Evolutionary conservation across 2,113 vertebrate species (phyloP).

Genomic region (Taurulus bubalis): DNA sequence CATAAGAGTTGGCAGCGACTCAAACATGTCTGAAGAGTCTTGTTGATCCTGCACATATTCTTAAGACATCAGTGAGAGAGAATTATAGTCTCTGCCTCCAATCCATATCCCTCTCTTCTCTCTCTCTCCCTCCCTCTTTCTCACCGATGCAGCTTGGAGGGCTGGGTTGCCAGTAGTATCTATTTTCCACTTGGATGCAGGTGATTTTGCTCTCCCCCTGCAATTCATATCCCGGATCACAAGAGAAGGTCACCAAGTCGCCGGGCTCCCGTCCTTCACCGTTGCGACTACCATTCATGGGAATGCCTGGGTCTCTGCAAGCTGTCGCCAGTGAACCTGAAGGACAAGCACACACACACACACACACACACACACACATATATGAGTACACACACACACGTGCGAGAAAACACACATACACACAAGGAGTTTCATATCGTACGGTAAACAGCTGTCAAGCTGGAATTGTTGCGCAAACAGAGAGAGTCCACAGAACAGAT

Average conservation of each 20-base stretch:
- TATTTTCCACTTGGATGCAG: conserved; percentile 99
- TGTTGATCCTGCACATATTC: conserved; percentile 56
- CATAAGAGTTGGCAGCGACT: conserved; percentile 49
- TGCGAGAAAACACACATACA: conserved; percentile 1
- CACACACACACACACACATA: conserved; percentile 25
- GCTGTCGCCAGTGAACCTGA: conserved; percentile 96
- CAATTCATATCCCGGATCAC: conserved; percentile 97
- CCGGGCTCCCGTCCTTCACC: conserved; percentile 96
- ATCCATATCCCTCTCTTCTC: conserved; percentile 36
- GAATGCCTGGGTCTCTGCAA: conserved; percentile 90
- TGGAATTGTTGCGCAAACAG: too few relatives aligned
- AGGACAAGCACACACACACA: conserved; percentile 29
- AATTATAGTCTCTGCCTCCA: conserved; percentile 30
- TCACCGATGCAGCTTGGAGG: conserved; percentile 98
- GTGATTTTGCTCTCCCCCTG: conserved; percentile 97
- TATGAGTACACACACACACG: background rate
- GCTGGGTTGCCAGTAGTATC: conserved; percentile 99
- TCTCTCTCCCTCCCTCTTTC: conserved; percentile 53
- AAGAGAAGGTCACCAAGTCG: conserved; percentile 95
- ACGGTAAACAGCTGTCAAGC: conserved; percentile 49
- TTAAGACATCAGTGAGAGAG: conserved; percentile 30
- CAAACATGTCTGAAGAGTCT: conserved; percentile 43
- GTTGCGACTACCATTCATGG: conserved; percentile 98
- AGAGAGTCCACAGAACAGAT: conserved; percentile 55
- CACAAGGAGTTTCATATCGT: conserved; percentile 36